Evolutionary conservation across 2,113 vertebrate genomes (phyloP), one percentile per base, ranked within the genome.

Genomic region (Channa argus): DNA sequence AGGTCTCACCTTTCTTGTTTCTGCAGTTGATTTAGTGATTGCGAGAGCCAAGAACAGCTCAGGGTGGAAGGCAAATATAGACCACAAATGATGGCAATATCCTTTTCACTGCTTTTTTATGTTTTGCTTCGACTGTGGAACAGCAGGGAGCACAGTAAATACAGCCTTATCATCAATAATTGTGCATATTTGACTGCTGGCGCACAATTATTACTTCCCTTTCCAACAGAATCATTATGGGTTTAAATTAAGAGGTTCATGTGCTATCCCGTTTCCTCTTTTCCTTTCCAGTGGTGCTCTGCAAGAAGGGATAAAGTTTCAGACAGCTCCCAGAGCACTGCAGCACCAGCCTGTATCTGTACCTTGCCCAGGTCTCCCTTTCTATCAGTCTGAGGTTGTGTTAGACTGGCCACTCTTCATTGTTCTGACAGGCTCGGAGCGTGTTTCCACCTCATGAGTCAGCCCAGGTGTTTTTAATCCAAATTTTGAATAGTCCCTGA

Each of bases 391-490:
- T 76, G 77, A 79, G 66, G 72, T 58, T 70, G 68, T 69, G 79
- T 84, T 74, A 65, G 84, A 62, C 75, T 77, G 79, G 74, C 71
- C 56, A 49, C 70, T 87, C 77, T 74, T 76, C 46, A 36, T 67
- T 78, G 74, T 63, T 85, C 82, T 91, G 90, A 92, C 89, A 87
- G 88, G 76, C 62, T 9, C 69, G 64, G 72, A 89, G 79, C 61
- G 52, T 84, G 82, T 91, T 92, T 93, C 90, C 90, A 90, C 88
- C 84, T 88, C 80, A 71, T 77, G 83, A 90, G 83, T 89, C 85
- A 86, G 88, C 77, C 86, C 90, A 92, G 88, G 84, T 93, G 91
- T 88, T 93, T 93, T 91, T 86, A 89, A 92, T 93, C 83, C 91
- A 86, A 85, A 84, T 78, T 74, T 62, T 2, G 77, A 86, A 82